A percentile compares a stretch with the other conserved stretches of the same genome.
These are phyloP conservation scores for Dichetophora obliterata DNA, from an alignment of 2,888 invertebrate genomes.

Conservation along the genomic window DNA sequence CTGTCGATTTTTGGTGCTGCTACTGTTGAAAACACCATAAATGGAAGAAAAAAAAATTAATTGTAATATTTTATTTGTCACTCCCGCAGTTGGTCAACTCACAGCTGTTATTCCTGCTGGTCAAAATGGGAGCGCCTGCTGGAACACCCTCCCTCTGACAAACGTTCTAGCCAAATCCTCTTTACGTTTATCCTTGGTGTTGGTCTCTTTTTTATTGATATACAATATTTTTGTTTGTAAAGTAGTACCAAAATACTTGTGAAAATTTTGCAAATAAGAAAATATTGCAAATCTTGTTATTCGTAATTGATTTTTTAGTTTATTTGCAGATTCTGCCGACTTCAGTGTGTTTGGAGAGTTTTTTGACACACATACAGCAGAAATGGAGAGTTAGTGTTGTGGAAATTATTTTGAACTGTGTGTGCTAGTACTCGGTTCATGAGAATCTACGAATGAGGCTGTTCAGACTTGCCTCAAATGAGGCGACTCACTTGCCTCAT, in stretches of 20 bases:
- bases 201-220: too few relatives aligned
- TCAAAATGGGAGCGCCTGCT: not conserved
- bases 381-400: not conserved
- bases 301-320: slow-evolving; percentile 10
- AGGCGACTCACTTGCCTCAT: too few relatives aligned
- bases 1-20: not conserved
- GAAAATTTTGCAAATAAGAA: not conserved
- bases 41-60: not conserved
- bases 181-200: not conserved
- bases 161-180: not conserved
- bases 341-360: not conserved
- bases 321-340: slow-evolving; percentile 9
- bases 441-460: too few relatives aligned
- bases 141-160: not conserved
- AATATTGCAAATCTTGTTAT: slow-evolving; percentile 4
- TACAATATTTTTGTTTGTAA: too few relatives aligned
- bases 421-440: too few relatives aligned
- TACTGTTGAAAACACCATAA: not conserved
- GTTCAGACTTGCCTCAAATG: too few relatives aligned
- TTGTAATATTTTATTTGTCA: not conserved
- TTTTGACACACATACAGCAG: slow-evolving; percentile 6
- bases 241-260: not conserved
- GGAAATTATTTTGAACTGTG: too few relatives aligned
- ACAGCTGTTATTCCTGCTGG: not conserved
- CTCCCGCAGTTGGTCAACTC: not conserved